Base-by-base conservation (phyloP, 2,113 vertebrate genomes). In the Cyprinodon brontotheroides region DNA sequence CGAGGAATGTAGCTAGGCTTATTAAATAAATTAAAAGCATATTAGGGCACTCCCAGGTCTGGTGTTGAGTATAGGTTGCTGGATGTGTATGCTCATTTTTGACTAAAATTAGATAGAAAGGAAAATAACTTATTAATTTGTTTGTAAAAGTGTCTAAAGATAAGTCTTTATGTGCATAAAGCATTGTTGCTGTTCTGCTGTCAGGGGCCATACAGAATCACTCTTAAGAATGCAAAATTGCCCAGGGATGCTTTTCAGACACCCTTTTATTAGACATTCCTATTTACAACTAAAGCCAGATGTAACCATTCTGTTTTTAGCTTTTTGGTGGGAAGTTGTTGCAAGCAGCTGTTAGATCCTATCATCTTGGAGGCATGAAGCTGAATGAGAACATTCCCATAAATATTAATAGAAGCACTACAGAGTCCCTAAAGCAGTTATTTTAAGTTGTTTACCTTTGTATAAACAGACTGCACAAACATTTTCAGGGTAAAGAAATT, bases 361-460 rank as follows among this genome's bases (percentile, higher is more conserved):
- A 6, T 6, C 14, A 60, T 60, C 8, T 29, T 3, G 36, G 45
- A 57, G 29, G 4, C 37, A 61, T 20, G 37, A 45, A 43, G 17
- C 15, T 15, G n/a, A 71, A 70, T 14, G 22, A 66, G 37, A 40
- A 22, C 48, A 62, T 75, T 71, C 29, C 22, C 59, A 57, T 76
- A 39, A 57, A 75, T 72, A 81, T 81, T 72, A 63, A 63, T 59
- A 76, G 59, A 76, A 3, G 39, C 43, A 59, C 64, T 61, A 20
- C 38, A 60, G 63, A 70, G 62, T 29, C 39, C 11, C 39, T 41
- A 2, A 15, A 22, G 40, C 38, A 62, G 57, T 38, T 66, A 71
- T 75, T 75, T 70, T 65, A 48, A 62, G 61, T 38, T 38, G 7
- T 4, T 48, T 41, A 29, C 37, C 38, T 59, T 61, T 59, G 37